These are phyloP conservation scores for Antheraea assamensis DNA, from an alignment of 2,888 invertebrate genomes.

Conservation along the genomic window DNA sequence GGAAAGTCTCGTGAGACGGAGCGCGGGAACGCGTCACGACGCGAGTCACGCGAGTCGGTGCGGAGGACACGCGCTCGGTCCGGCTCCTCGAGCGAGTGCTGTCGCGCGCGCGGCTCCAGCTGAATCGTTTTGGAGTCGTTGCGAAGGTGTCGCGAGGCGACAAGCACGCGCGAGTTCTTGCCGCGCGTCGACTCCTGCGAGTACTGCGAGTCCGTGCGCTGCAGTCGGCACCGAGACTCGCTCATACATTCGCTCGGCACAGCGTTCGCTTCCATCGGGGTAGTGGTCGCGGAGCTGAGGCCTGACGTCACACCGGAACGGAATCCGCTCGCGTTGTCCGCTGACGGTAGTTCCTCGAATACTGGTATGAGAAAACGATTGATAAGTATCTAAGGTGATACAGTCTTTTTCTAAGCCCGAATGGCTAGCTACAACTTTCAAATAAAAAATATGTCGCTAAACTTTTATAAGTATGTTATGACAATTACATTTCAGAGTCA, in stretches of 20 bases:
- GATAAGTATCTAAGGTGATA: background rate
- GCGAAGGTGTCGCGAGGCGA: conserved; percentile 81
- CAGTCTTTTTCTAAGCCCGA: too few relatives aligned
- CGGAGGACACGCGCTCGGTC: conserved; percentile 47
- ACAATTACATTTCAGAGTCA: too few relatives aligned
- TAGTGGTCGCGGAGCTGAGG: conserved; percentile 64
- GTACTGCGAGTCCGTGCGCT: conserved; percentile 72
- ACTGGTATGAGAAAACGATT: conserved; percentile 67
- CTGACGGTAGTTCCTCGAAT: conserved; percentile 87
- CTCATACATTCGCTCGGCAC: conserved; percentile 29
- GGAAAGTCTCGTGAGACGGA: conserved; percentile 43
- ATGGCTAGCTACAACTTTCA: too few relatives aligned
- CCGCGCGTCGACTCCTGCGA: conserved; percentile 62
- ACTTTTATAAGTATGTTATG: too few relatives aligned
- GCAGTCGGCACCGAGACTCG: conserved; percentile 45
- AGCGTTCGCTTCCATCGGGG: conserved; percentile 58
- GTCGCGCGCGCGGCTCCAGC: conserved; percentile 81
- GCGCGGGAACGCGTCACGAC: conserved; percentile 53
- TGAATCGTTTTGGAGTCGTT: conserved; percentile 85
- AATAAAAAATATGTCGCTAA: too few relatives aligned
- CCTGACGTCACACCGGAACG: conserved; percentile 69
- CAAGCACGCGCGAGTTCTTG: conserved; percentile 68
- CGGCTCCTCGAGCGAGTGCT: conserved; percentile 60
- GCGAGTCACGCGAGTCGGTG: conserved; percentile 54
- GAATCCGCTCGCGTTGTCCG: conserved; percentile 77